Conservation (phyloP, 2,888 invertebrate species). For the Augiades crinisus region DNA sequence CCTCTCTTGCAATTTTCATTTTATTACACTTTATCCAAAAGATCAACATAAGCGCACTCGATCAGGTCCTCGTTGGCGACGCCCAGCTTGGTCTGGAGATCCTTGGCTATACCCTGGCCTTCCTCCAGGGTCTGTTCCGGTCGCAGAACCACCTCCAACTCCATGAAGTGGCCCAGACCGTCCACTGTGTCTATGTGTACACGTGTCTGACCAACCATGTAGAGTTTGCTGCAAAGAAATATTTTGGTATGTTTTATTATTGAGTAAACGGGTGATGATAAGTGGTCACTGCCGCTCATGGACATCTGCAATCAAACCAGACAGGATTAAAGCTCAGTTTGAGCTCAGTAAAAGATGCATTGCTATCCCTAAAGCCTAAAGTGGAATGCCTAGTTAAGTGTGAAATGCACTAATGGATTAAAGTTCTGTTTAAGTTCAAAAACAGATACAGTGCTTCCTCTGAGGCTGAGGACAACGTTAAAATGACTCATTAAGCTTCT, state of each 20-base stretch:
- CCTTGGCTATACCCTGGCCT: slow-evolving; percentile 86
- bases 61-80: slow-evolving; percentile 84
- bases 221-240: slow-evolving; percentile 82
- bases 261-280: no score
- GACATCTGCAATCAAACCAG: no score
- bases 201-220: slow-evolving; percentile 90
- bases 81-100: slow-evolving; percentile 85
- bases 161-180: slow-evolving; percentile 90
- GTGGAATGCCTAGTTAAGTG: no score
- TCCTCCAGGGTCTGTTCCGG: slow-evolving; percentile 84
- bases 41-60: slow-evolving; percentile 89
- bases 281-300: no score
- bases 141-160: slow-evolving; percentile 89
- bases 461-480: no score
- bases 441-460: no score
- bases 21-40: slow-evolving; percentile 59
- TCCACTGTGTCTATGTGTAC: slow-evolving; percentile 94
- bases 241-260: not conserved
- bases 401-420: no score
- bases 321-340: no score
- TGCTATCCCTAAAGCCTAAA: no score
- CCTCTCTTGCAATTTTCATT: not conserved
- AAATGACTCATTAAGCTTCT: no score
- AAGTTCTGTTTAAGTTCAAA: no score
- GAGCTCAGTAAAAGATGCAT: no score